Evolutionary conservation across 2,113 vertebrate genomes (phyloP), one percentile per base, ranked within the genome.

Genomic region (Budorcas taxicolor): DNA sequence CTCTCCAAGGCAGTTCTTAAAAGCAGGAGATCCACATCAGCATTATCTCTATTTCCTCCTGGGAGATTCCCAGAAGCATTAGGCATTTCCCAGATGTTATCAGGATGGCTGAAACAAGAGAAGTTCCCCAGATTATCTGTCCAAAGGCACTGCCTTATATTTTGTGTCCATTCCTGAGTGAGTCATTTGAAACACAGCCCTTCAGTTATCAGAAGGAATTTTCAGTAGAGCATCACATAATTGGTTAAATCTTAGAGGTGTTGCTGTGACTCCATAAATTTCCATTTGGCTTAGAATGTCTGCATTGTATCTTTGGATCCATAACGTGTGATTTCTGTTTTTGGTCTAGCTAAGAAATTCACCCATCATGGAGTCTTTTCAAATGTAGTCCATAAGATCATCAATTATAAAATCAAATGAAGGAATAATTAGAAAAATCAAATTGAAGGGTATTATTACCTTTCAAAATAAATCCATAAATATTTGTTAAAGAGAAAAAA

Each of bases 401-500:
- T 97, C 80, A 96, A 92, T 97, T 96, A 89, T 81, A 74, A 98
- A 98, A 98, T 97, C 97, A 97, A 98, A 98, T 97, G 98, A 97
- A 96, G 83, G 97, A 60, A 88, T 98, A 97, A 98, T 97, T 98
- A 83, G 8, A 50, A 96, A 98, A 97, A 98, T 98, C 93, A 98
- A 97, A 97, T 93, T 91, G 95, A 98, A 95, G 91, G 50, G 78
- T 90, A 93, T 87, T 76, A 92, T 95, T 98, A 92, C 89, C 91
- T 98, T 98, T 98, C 96, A 96, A 98, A 99, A 98, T 98, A 98
- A 98, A 97, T 97, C 94, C 95, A 97, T 98, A 98, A 98, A 98
- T 98, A 98, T 98, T 98, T 98, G 98, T 98, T 98, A 98, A 52
- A 95, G 95, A 43, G 17, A 74, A 93, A 93, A 87, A 87, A 57